A percentile compares a stretch with the other conserved stretches of the same genome.
These are phyloP conservation scores for Hirudinaria manillensis DNA, from an alignment of 2,888 invertebrate genomes.

Conservation along the genomic window DNA sequence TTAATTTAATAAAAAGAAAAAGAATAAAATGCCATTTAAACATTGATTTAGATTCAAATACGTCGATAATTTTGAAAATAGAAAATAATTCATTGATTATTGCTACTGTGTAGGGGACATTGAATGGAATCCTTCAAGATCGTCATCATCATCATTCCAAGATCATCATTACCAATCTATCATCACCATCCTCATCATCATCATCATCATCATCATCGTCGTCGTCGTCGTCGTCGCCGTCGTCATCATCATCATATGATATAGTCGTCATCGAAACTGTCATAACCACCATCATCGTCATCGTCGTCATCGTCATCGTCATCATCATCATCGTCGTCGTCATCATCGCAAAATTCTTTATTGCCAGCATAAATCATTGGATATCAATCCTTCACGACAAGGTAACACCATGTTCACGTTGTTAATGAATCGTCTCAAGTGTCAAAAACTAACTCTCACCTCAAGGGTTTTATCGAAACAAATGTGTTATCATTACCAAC, in stretches of 20 bases:
- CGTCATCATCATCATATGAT: conserved; percentile 7
- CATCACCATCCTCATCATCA: conserved; percentile 30
- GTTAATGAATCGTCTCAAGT: no score
- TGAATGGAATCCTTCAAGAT: no score
- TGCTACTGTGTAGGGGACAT: no score
- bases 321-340: conserved; percentile 17
- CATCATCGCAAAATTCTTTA: background rate
- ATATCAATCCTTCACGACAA: no score
- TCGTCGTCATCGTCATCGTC: conserved; percentile 22
- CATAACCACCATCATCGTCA: conserved; percentile 27
- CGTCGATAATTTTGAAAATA: no score
- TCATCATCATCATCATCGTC: conserved; percentile 29
- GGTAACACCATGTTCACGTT: background rate
- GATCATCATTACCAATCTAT: conserved; percentile 17
- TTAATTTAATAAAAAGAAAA: background rate
- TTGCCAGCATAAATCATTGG: background rate
- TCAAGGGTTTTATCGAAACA: no score
- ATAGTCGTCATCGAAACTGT: conserved; percentile 11
- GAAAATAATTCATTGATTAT: no score
- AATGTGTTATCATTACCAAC: no score
- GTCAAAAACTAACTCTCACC: no score
- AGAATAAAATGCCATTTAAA: background rate
- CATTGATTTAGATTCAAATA: background rate
- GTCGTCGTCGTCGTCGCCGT: conserved; percentile 21
- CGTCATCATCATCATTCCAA: background rate